Base-by-base conservation (phyloP, 2,797 vertebrate species). In the Karalla daura region DNA sequence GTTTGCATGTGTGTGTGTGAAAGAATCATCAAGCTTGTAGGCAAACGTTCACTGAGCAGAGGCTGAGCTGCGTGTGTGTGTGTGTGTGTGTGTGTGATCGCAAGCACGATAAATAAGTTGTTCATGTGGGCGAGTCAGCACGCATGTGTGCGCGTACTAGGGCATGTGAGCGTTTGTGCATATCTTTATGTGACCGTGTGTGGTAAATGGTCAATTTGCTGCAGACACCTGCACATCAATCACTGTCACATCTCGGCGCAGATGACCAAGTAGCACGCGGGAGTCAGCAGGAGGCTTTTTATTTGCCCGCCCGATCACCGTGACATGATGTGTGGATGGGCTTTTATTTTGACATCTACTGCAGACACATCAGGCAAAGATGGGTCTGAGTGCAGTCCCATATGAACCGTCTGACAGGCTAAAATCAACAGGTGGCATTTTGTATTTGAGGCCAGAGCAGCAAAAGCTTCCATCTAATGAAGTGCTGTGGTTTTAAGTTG, bases 191-290 rank as follows among this genome's bases (percentile, higher is more conserved):
- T 27, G 36, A 39, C 24, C 41, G 44, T 10, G 15, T 59, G 44
- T 15, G 54, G 41, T 45, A 47, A 52, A 63, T 53, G 14, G 30
- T 23, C 23, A 56, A 72, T 72, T 79, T 78, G 24, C 40, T 70
- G 24, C 47, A 13, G 72, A 70, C 76, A 82, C 39, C 50, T 67
- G 35, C 23, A 10, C 50, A 78, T 85, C 76, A 69, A 67, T 86
- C 79, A 75, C 35, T 61, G 75, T 37, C 61, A 53, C 51, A 51
- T 54, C 54, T 52, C 63, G 40, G 55, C 25, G 45, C 24, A 51
- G 63, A 69, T 51, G 46, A 43, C 30, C 54, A 1, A 12, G 27
- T 30, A 3, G 14, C 47, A 23, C 45, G 59, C 11, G 5, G 12
- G 45, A 35, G 68, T 67, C 45, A 30, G 35, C 40, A 13, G 45